Conservation (phyloP, 92 coral and sea anemone genomes). For the Diadumene lineata region DNA sequence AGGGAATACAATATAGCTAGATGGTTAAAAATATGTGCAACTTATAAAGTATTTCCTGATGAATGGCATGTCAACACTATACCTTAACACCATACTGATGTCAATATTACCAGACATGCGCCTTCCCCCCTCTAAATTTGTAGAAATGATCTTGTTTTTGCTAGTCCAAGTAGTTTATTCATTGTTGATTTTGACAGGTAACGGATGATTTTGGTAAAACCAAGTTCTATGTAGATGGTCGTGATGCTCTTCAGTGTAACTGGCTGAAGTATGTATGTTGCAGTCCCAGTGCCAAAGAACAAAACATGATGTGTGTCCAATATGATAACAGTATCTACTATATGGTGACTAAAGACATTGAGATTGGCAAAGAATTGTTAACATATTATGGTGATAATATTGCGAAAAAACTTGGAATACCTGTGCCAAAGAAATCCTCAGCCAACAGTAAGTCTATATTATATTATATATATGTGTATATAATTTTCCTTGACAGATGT, state of each 20-base stretch:
- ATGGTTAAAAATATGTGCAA: too few species aligned
- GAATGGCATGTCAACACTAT: too few species aligned
- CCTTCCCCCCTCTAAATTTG: too few species aligned
- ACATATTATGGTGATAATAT: conserved; percentile 75
- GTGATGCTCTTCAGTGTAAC: conserved; percentile 91
- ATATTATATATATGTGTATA: too few species aligned
- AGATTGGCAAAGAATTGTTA: conserved; percentile 78
- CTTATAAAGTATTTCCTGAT: too few species aligned
- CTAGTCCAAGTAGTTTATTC: too few species aligned
- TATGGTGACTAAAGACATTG: conserved; percentile 82
- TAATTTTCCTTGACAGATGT: too few species aligned
- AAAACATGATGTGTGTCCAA: conserved; percentile 87
- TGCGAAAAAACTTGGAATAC: conserved; percentile 75
- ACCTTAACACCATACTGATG: too few species aligned
- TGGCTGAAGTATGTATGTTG: conserved; percentile 93
- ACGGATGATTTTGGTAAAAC: conserved; percentile 88
- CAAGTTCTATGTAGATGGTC: conserved; percentile 76
- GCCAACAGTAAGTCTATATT: conserved; percentile 6
- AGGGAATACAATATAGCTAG: too few species aligned
- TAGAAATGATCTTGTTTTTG: too few species aligned
- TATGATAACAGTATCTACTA: conserved; percentile 91
- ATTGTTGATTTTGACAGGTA: conserved; percentile 55
- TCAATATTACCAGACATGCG: too few species aligned
- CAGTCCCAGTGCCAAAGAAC: conserved; percentile 59
- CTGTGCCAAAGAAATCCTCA: conserved; percentile 37